A percentile compares a stretch with the other conserved stretches of the same genome.
Evolutionary conservation across 1,140 invertebrate species (phyloP).

Genomic region (Panagrolaimus sp.): DNA sequence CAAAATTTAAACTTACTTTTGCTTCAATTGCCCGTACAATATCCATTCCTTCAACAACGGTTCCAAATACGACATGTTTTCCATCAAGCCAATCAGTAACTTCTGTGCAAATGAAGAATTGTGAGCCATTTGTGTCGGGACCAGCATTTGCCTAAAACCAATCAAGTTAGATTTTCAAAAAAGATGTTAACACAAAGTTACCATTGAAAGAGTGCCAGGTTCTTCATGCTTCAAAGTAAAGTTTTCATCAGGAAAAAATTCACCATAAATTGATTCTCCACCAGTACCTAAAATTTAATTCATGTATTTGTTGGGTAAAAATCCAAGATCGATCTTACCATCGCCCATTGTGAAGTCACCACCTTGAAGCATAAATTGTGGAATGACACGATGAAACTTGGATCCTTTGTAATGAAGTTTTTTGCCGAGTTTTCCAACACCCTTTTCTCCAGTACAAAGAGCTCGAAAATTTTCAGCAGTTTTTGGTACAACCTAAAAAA

Average conservation of each 20-base stretch:
- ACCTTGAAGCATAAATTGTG: slow-evolving; percentile 88
- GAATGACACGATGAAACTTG: slow-evolving; percentile 74
- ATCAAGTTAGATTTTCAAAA: too few species aligned
- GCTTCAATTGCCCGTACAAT: slow-evolving; percentile 79
- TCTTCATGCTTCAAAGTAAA: slow-evolving; percentile 85
- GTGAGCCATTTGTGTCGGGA: slow-evolving; percentile 86
- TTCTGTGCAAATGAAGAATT: slow-evolving; percentile 82
- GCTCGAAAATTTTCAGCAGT: slow-evolving; percentile 64
- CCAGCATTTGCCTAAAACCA: slow-evolving; percentile 78
- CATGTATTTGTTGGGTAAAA: too few species aligned
- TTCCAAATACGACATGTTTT: slow-evolving; percentile 88
- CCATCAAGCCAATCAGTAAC: slow-evolving; percentile 70
- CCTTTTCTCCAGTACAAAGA: slow-evolving; percentile 64
- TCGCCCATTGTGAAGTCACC: slow-evolving; percentile 63
- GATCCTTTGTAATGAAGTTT: slow-evolving; percentile 60
- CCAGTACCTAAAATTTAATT: slow-evolving; percentile 66
- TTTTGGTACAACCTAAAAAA: slow-evolving; percentile 52
- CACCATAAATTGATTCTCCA: slow-evolving; percentile 86
- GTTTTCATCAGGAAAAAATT: slow-evolving; percentile 73
- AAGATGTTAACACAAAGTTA: too few species aligned
- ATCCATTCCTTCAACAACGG: slow-evolving; percentile 78
- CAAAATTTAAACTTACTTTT: slow-evolving; percentile 54
- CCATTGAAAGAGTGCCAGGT: slow-evolving; percentile 81
- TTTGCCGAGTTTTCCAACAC: slow-evolving; percentile 60
- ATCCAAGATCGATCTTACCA: slow-evolving; percentile 62